Conservation (phyloP, 37 sponge, comb jelly and placozoan genomes). For the Halisarca cf. caerulea region DNA sequence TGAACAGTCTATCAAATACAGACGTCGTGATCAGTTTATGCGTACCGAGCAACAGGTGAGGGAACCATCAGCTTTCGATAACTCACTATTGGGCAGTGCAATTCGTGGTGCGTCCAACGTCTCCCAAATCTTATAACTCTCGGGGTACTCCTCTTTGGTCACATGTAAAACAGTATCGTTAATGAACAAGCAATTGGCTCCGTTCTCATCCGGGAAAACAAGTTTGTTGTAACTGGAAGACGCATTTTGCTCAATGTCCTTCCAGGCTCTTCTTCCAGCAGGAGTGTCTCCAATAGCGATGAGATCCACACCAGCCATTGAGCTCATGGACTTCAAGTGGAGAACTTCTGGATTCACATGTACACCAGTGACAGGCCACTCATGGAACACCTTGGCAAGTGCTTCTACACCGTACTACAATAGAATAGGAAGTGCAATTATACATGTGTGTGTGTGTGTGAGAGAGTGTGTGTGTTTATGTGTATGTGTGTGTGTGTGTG, state of each 20-base stretch:
- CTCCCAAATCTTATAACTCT: constrained; percentile 62
- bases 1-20: too few species aligned
- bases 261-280: constrained; percentile 53
- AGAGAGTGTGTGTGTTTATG: too few species aligned
- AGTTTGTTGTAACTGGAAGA: constrained; percentile 52
- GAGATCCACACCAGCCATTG: constrained; percentile 69
- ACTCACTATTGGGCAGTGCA: constrained; percentile 53
- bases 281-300: constrained; percentile 61
- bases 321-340: constrained; percentile 80
- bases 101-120: constrained; percentile 46
- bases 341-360: constrained; percentile 46
- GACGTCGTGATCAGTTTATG: constrained; percentile 56
- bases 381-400: constrained; percentile 55
- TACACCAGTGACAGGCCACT: constrained; percentile 55
- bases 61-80: constrained; percentile 75
- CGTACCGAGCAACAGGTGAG: constrained; percentile 74
- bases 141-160: constrained; percentile 55
- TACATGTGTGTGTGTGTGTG: neutral
- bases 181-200: constrained; percentile 75
- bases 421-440: neutral
- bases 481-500: too few species aligned
- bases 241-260: constrained; percentile 47
- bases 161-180: constrained; percentile 68
- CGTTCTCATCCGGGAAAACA: constrained; percentile 68
- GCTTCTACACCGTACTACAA: constrained; percentile 58